Conservation (phyloP, 2,888 invertebrate species). For the Drosophila kanekoi region DNA sequence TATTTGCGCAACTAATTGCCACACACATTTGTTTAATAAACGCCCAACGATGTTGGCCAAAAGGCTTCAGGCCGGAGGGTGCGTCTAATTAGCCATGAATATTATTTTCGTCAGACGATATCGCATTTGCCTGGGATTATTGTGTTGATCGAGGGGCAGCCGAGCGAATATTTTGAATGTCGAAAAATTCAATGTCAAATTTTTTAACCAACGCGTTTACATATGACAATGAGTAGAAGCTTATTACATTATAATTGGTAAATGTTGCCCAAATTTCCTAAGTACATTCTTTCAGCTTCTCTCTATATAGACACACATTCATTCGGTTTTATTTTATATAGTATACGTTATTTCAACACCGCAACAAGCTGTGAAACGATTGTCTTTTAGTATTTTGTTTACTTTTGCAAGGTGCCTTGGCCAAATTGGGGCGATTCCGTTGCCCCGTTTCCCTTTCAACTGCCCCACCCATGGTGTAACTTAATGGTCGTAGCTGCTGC, state of each 20-base stretch:
- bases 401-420: constrained; percentile 9
- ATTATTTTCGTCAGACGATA: constrained; percentile 11
- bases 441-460: constrained; percentile 37
- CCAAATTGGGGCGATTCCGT: constrained; percentile 35
- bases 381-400: constrained; percentile 3
- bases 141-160: constrained; percentile 10
- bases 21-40: constrained; percentile 13
- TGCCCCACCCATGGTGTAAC: constrained; percentile 32
- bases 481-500: constrained; percentile 28
- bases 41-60: constrained; percentile 11
- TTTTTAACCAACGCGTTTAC: constrained; percentile 13
- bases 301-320: not conserved
- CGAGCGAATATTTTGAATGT: constrained; percentile 21
- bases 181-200: constrained; percentile 48
- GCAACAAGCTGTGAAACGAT: constrained; percentile 3
- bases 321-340: not conserved
- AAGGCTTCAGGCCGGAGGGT: constrained; percentile 9
- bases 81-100: constrained; percentile 54
- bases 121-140: constrained; percentile 9
- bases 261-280: not conserved
- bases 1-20: constrained; percentile 42
- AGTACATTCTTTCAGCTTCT: not conserved
- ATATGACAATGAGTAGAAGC: constrained; percentile 9
- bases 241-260: constrained; percentile 3
- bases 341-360: constrained; percentile 5